These are phyloP conservation scores for Diplodus puntazzo DNA, from an alignment of 2,797 vertebrate species.

Conservation along the genomic window DNA sequence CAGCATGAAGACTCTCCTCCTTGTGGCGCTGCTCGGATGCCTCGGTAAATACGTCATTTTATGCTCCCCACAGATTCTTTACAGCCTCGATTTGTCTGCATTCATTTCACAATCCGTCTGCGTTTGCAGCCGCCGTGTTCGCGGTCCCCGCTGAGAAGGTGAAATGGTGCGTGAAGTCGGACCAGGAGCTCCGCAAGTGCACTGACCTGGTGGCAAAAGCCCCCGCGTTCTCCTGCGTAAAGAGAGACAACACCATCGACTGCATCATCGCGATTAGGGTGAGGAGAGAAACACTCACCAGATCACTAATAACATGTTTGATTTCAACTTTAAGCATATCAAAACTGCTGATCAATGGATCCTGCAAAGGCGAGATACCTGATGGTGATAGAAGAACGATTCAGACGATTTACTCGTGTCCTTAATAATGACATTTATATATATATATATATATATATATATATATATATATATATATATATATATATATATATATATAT, in stretches of 20 bases:
- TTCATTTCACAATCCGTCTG: not conserved
- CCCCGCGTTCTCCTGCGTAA: conserved; percentile 62
- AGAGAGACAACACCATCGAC: not conserved
- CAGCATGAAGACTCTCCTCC: conserved; percentile 79
- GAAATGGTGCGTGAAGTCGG: conserved; percentile 81
- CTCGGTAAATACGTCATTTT: conserved; percentile 75
- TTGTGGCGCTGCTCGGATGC: conserved; percentile 72
- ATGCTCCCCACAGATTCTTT: not conserved
- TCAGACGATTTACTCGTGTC: too few relatives aligned
- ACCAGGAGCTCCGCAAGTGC: conserved; percentile 73
- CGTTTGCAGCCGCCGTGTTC: conserved; percentile 59
- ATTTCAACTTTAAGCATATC: not conserved
- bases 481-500: too few relatives aligned
- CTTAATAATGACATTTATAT: too few relatives aligned
- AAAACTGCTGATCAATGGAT: not conserved
- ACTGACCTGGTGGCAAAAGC: not conserved
- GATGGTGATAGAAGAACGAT: too few relatives aligned
- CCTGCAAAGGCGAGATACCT: not conserved
- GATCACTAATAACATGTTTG: not conserved
- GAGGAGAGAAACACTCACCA: conserved; percentile 2
- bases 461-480: not conserved
- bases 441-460: not conserved
- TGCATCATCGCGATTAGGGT: conserved; percentile 83
- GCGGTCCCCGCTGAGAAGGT: conserved; percentile 53
- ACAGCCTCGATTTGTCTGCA: not conserved